A percentile compares a stretch with the other conserved stretches of the same genome.
These are phyloP conservation scores for Nibea coibor DNA, from an alignment of 2,113 vertebrate genomes.

Conservation along the genomic window DNA sequence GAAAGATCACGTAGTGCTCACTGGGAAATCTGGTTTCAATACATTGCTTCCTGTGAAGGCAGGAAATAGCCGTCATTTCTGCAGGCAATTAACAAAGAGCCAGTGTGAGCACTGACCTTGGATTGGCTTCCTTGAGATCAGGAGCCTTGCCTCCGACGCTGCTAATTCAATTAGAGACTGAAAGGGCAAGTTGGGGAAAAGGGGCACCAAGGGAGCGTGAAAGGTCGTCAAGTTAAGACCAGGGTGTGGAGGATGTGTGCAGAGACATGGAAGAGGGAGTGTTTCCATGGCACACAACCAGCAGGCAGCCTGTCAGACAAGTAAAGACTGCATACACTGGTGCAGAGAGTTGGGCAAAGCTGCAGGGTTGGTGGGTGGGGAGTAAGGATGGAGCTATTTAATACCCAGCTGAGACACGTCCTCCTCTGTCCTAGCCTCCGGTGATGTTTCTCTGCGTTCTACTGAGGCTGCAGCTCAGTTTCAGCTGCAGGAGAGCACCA, in stretches of 20 bases:
- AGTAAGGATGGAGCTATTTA: conserved; percentile 28
- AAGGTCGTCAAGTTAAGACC: conserved; percentile 47
- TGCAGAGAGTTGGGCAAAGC: conserved; percentile 37
- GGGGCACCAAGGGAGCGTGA: conserved; percentile 37
- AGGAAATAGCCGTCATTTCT: conserved; percentile 88
- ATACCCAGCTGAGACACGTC: conserved; percentile 55
- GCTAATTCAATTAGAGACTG: conserved; percentile 73
- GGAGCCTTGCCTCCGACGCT: conserved; percentile 62
- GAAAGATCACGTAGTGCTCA: conserved; percentile 55
- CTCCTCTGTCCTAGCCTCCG: conserved; percentile 37
- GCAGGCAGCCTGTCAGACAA: conserved; percentile 43
- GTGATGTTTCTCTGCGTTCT: conserved; percentile 48
- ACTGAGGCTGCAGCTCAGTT: conserved; percentile 47
- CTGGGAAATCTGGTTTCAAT: conserved; percentile 89
- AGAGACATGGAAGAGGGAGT: conserved; percentile 47
- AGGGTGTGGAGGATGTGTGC: conserved; percentile 42
- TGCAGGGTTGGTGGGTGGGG: conserved; percentile 23
- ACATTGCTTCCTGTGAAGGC: conserved; percentile 85
- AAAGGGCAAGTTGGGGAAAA: conserved; percentile 42
- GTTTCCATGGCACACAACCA: conserved; percentile 43
- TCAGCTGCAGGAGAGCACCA: conserved; percentile 38
- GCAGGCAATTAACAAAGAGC: conserved; percentile 85
- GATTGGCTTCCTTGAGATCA: conserved; percentile 45
- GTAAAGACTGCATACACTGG: conserved; percentile 37
- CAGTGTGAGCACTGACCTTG: conserved; percentile 76